A percentile compares a stretch with the other conserved stretches of the same genome.
Conservation (phyloP, 2,888 invertebrate species). For the Erebia ligea region DNA sequence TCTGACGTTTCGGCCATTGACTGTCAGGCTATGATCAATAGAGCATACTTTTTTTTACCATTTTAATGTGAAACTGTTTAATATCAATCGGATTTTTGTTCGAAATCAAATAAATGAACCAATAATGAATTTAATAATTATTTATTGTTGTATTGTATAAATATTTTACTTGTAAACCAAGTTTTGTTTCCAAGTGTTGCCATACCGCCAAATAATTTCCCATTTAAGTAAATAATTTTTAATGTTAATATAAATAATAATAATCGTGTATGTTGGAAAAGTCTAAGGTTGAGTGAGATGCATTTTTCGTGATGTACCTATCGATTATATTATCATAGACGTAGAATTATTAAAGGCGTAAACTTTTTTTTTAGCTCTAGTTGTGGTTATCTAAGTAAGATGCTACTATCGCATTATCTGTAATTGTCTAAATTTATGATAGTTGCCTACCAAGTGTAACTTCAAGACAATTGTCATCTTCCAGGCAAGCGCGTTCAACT, state of each 20-base stretch:
- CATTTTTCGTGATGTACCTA: not conserved
- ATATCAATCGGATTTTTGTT: not conserved
- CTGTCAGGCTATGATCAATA: slow-evolving; percentile 1
- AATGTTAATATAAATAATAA: not conserved
- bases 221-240: not conserved
- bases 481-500: too few species aligned
- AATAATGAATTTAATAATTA: not conserved
- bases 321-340: too few species aligned
- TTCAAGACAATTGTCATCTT: too few species aligned
- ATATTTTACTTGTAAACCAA: not conserved
- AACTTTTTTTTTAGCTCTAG: too few species aligned
- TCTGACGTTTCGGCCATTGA: slow-evolving; percentile 57
- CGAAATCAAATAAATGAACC: not conserved
- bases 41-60: not conserved
- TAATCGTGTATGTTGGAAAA: slow-evolving; percentile 4
- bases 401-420: too few species aligned
- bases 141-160: not conserved
- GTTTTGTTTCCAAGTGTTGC: slow-evolving; percentile 9
- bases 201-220: slow-evolving; percentile 8
- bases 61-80: not conserved
- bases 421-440: too few species aligned
- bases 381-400: too few species aligned
- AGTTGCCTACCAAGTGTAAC: too few species aligned
- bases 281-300: not conserved
- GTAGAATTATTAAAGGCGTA: too few species aligned